A percentile compares a stretch with the other conserved stretches of the same genome.
phyloP scores from a whole-genome alignment of 2,888 invertebrate species.

The Lissocephala sabroskyi region DNA sequence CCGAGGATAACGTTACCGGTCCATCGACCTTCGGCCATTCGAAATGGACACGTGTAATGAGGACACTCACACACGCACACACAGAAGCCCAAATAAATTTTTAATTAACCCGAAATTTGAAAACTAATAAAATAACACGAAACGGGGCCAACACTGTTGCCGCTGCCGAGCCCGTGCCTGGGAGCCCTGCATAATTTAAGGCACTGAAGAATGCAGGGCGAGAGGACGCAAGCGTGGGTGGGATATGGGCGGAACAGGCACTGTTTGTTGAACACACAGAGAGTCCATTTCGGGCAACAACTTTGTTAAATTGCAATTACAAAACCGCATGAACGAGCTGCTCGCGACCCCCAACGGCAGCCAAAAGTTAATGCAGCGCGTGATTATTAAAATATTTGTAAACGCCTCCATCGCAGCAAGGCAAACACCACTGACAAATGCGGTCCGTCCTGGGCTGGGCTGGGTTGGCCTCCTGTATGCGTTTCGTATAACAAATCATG shows the following conservation, averaged over 20 bases:
- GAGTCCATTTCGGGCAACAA: too few species aligned
- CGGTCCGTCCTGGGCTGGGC: too few species aligned
- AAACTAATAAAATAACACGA: constrained; percentile 53
- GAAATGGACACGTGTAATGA: too few species aligned
- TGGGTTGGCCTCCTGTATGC: constrained; percentile 29
- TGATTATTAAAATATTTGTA: constrained; percentile 53
- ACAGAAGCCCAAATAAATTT: constrained; percentile 31
- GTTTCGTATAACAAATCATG: constrained; percentile 54
- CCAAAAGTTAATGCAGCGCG: constrained; percentile 48
- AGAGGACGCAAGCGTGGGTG: too few species aligned
- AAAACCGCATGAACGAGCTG: too few species aligned
- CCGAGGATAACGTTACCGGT: too few species aligned
- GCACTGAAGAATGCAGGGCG: too few species aligned
- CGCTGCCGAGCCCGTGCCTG: not conserved
- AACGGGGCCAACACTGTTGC: not conserved
- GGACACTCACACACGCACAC: constrained; percentile 1
- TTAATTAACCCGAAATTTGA: constrained; percentile 60
- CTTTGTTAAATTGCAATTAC: too few species aligned
- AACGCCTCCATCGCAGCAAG: too few species aligned
- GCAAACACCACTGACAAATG: too few species aligned
- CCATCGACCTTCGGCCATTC: too few species aligned
- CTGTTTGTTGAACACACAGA: not conserved
- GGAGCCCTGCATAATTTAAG: not conserved
- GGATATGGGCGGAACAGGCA: not conserved
- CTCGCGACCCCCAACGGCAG: constrained; percentile 26